phyloP scores from a whole-genome alignment of 2,113 vertebrate species.

The Crotalus helleri region DNA sequence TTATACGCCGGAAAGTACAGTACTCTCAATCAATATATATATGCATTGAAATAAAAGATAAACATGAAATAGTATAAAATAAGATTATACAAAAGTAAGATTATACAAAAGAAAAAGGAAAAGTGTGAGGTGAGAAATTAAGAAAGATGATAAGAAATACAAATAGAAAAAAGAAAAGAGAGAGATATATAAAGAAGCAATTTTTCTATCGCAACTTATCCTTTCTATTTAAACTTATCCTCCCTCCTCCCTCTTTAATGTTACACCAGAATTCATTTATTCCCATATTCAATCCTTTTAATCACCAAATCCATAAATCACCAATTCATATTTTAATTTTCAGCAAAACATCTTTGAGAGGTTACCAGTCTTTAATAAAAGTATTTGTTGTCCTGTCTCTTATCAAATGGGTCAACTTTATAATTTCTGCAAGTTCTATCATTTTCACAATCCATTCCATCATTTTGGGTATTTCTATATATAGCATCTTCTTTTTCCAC shows the following conservation, averaged over 20 bases:
- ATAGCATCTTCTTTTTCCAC: neutral
- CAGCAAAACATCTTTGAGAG: neutral
- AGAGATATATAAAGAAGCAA: neutral
- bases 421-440: neutral
- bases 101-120: neutral
- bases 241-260: too few relatives aligned
- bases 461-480: neutral
- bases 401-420: neutral
- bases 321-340: neutral
- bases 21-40: too few relatives aligned
- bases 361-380: neutral
- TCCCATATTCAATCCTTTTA: too few relatives aligned
- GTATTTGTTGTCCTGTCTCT: neutral
- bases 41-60: neutral
- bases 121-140: neutral
- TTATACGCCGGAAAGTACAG: too few relatives aligned
- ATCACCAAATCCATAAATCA: neutral
- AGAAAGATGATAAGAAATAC: neutral
- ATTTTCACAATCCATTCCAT: neutral
- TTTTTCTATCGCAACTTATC: neutral
- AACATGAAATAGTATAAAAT: neutral
- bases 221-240: neutral
- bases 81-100: neutral
- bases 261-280: too few relatives aligned
- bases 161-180: neutral